Base-by-base conservation (phyloP, 2,113 vertebrate genomes). In the Chinchilla lanigera region DNA sequence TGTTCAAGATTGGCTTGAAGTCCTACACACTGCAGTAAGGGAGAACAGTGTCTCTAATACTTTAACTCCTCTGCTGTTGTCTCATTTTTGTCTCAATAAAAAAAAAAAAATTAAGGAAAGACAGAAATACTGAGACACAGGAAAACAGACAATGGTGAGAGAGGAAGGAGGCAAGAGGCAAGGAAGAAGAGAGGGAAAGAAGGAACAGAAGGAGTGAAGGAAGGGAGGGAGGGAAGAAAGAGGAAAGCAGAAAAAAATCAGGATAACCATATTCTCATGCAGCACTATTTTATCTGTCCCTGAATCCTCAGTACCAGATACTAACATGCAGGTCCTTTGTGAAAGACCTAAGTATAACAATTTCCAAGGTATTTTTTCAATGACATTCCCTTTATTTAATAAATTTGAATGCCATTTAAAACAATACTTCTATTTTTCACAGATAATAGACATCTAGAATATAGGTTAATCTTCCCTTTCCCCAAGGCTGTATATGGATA, bases 381-480 rank as follows among this genome's bases (percentile, higher is more conserved):
- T 61, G 33, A 73, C 4, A 84, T 65, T 86, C 77, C 24, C 22
- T 86, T 50, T 61, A 38, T 89, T 89, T 86, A 38, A 94, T 35
- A 8, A 93, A 81, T 78, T 89, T 65, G 69, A 87, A 67, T 89
- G 87, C 5, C 47, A 93, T 60, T 58, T 91, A 81, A 1, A 81
- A 77, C 22, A 95, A 73, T 38, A n/a, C 26, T 71, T 96, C 90
- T 58, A 58, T n/a, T 65, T 95, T 81, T 89, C 30, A 67, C 30
- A 77, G 61, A 89, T 60, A 69, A 75, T 77, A 11, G 52, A 89
- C 44, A 78, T 73, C 26, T 65, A 50, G 38, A 84, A 80, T 60
- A 28, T 14, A 12, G 5, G 16, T 38, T 60, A 73, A 89, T 91
- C 47, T 91, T 17, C 50, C 33, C 38, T 89, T 95, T 56, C 22